Evolutionary conservation across 1,140 invertebrate genomes (phyloP), one percentile per base, ranked within the genome.

Genomic region (Nilaparvata lugens): DNA sequence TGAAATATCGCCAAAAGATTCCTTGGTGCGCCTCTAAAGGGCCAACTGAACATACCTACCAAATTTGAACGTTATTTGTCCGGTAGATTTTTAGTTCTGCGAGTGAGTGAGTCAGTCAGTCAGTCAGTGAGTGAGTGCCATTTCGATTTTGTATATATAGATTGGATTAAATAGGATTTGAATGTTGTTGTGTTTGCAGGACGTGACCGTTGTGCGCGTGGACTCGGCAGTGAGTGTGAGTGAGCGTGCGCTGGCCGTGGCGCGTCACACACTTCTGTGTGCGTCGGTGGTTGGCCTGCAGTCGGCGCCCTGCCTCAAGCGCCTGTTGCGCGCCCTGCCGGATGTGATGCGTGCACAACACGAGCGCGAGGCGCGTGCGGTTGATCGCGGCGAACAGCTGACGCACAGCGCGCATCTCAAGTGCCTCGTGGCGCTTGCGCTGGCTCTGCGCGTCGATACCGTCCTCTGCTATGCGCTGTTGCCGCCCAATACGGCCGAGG

Each of bases 351-450:
- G 78, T 11, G 73, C 79, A 54, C 83, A 85, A 68, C 82, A 81
- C 62, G 71, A 76, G 3, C 72, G 78, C 69, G 84, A 86, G 70
- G 83, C 82, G 67, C 66, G 74, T 4, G 65, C 69, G 19, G 75
- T 85, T n/a, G 73, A 78, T 55, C 78, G 72, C 56, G 83, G 83
- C 7, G 74, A 81, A 9, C 81, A 84, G 64, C 70, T 86, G 51
- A 71, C 83, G 57, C 79, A 83, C 70, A 82, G 81, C 62, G 69
- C 75, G 52, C 83, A 83, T 69, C 72, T 86, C 21, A 84, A 84
- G 67, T 78, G 78, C 69, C 68, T 85, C 18, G 72, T 78, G 21
- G 74, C 78, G 0, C 66, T 86, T 19, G 76, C 79, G 4, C 69
- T 85, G 0, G 74, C 79, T 45, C 70, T 86, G 14, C 70, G 76